phyloP scores from a whole-genome alignment of 2,113 vertebrate species.

The Trachemys scripta region DNA sequence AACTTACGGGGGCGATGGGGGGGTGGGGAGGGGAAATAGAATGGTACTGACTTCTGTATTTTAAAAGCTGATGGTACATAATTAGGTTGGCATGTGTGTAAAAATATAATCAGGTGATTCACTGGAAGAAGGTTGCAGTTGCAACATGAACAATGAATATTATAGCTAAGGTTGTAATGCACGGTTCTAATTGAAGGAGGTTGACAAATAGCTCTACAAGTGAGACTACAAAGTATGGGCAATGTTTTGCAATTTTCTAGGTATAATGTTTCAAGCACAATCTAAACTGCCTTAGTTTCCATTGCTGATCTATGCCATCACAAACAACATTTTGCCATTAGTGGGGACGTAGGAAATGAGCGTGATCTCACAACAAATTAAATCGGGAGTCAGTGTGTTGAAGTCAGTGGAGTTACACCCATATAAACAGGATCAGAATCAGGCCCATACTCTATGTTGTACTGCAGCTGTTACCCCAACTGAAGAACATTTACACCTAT shows the following conservation, averaged over 20 bases:
- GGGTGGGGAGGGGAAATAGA: background rate
- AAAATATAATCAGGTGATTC: background rate
- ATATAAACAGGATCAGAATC: constrained; percentile 47
- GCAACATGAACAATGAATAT: background rate
- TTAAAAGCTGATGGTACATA: constrained; percentile 28
- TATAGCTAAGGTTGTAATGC: background rate
- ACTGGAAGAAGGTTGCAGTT: background rate
- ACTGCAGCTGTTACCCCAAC: constrained; percentile 42
- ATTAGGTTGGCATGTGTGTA: background rate
- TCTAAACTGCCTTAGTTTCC: background rate
- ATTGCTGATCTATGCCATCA: background rate
- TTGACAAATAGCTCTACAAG: background rate
- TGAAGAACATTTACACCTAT: background rate
- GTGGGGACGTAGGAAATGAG: background rate
- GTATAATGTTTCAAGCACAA: background rate
- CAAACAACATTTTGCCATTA: background rate
- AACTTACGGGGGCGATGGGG: constrained; percentile 58
- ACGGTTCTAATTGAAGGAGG: background rate
- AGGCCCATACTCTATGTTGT: background rate
- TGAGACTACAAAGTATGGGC: background rate
- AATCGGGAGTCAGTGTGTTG: constrained; percentile 22
- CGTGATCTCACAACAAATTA: background rate
- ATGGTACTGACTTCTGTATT: constrained; percentile 23
- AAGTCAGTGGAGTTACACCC: background rate
- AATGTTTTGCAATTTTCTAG: background rate